phyloP scores from a whole-genome alignment of 1,140 invertebrate species.

The Plutomurus gul region DNA sequence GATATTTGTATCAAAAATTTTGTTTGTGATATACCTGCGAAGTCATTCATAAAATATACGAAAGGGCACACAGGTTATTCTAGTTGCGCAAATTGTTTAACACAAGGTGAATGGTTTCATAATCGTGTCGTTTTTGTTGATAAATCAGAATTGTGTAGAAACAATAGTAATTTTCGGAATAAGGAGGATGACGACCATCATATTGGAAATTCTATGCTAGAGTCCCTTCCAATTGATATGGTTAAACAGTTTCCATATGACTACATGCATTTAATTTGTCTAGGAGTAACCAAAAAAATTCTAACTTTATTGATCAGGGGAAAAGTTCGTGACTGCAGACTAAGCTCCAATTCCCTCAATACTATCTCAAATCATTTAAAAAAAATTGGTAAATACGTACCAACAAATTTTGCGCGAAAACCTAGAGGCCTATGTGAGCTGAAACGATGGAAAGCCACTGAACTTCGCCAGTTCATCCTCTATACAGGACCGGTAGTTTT shows the following conservation, averaged over 20 bases:
- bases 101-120: conserved; percentile 51
- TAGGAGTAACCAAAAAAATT: conserved; percentile 55
- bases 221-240: conserved; percentile 17
- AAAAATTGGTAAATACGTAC: conserved; percentile 34
- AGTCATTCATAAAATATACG: conserved; percentile 56
- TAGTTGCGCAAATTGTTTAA: conserved; percentile 57
- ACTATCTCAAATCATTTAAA: conserved; percentile 38
- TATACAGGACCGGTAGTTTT: conserved; percentile 59
- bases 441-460: conserved; percentile 60
- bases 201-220: not conserved
- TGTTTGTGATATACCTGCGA: conserved; percentile 58
- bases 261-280: conserved; percentile 57
- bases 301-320: conserved; percentile 54
- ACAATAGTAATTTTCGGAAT: conserved; percentile 54
- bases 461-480: conserved; percentile 59
- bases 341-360: conserved; percentile 2
- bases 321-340: not conserved
- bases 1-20: conserved; percentile 53
- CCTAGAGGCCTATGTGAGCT: conserved; percentile 57
- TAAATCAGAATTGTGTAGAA: conserved; percentile 40
- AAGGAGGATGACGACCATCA: conserved; percentile 1
- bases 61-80: conserved; percentile 57
- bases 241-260: conserved; percentile 44
- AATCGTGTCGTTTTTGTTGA: conserved; percentile 53
- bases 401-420: conserved; percentile 58